Evolutionary conservation across 2,113 vertebrate species (phyloP).

Genomic region (Ceyx margarethae): DNA sequence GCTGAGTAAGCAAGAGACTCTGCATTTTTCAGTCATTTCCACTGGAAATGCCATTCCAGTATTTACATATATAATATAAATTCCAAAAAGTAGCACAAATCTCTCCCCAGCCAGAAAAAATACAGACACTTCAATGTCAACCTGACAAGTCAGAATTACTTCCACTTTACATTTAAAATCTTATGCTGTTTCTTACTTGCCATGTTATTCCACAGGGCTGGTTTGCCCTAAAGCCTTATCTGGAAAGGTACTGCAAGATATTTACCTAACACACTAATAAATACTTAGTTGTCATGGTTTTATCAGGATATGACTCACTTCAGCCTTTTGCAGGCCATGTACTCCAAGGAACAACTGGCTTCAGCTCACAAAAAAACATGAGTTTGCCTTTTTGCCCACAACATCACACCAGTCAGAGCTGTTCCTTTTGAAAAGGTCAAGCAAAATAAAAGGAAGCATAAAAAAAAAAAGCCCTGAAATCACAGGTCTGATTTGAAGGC

Average conservation of each 20-base stretch:
- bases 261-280: constrained; percentile 53
- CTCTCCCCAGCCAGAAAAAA: neutral
- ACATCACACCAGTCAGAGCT: neutral
- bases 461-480: neutral
- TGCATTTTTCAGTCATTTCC: neutral
- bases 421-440: constrained; percentile 47
- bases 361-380: neutral
- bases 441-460: constrained; percentile 8
- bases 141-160: neutral
- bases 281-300: constrained; percentile 39
- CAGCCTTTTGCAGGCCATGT: neutral
- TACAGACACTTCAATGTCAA: neutral
- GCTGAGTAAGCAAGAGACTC: neutral
- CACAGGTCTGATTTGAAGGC: neutral
- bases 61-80: neutral
- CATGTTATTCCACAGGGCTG: neutral
- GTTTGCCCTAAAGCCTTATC: neutral
- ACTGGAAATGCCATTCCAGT: neutral
- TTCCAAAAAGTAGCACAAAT: neutral
- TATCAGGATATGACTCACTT: constrained; percentile 62
- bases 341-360: constrained; percentile 3
- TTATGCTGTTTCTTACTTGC: neutral
- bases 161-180: neutral
- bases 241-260: constrained; percentile 31
- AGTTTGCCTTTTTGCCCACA: neutral